phyloP scores from a whole-genome alignment of 2,888 invertebrate genomes.

The Andrena minutula region DNA sequence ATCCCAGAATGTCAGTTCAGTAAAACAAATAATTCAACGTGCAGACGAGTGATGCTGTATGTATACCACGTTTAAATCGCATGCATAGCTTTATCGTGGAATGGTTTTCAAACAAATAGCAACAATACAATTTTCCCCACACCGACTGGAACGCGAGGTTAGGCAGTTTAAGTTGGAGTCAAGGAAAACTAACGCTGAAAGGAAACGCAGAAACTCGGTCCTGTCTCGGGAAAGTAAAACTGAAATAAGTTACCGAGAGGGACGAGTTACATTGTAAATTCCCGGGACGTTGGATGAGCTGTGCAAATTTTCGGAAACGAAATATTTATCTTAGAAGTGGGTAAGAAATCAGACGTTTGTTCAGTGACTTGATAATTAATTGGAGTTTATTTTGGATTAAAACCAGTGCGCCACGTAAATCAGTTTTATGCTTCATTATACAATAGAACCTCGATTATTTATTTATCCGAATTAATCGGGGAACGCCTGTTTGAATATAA shows the following conservation, averaged over 20 bases:
- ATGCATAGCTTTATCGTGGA: neutral
- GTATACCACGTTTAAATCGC: neutral
- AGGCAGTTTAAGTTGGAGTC: slow-evolving; percentile 30
- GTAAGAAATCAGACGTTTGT: neutral
- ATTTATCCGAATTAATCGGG: too few relatives aligned
- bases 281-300: slow-evolving; percentile 19
- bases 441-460: too few relatives aligned
- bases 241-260: slow-evolving; percentile 25
- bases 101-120: neutral
- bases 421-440: neutral
- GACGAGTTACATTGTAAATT: slow-evolving; percentile 20
- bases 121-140: slow-evolving; percentile 1
- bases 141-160: neutral
- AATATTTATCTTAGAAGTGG: slow-evolving; percentile 8
- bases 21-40: too few relatives aligned
- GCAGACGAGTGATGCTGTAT: too few relatives aligned
- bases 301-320: slow-evolving; percentile 14
- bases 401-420: neutral
- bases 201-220: slow-evolving; percentile 17
- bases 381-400: slow-evolving; percentile 3
- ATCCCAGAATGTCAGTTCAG: too few relatives aligned
- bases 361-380: neutral
- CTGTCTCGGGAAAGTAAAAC: slow-evolving; percentile 23
- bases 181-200: slow-evolving; percentile 26
- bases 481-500: too few relatives aligned